Evolutionary conservation across 2,888 invertebrate species (phyloP), one percentile per base, ranked within the genome.

Genomic region (Catocala sponsa): DNA sequence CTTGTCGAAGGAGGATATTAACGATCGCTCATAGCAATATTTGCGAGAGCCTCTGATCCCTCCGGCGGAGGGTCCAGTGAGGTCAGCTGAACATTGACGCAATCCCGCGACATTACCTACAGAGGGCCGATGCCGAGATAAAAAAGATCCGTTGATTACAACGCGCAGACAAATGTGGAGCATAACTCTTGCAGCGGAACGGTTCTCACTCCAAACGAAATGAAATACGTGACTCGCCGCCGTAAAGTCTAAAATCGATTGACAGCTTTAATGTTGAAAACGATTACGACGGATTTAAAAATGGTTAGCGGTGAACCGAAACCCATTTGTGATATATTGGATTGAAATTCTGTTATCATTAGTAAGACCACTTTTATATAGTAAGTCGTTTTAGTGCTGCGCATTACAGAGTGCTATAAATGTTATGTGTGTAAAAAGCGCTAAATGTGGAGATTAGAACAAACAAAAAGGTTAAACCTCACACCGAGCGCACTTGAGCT

Each of bases 61-160:
- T 66, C 65, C 35, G 48, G 55, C 54, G 59, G 52, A 57, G 54
- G 66, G 65, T 54, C 59, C 54, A 46, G 58, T 48, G 62, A 71
- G 80, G 71, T 76, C 81, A 74, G 64, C 52, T 59, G 53, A 55
- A 63, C 62, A 61, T 47, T 65, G 68, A 67, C 69, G 74, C 65
- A 68, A 72, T 65, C 71, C 56, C 55, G 63, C 70, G 60, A 70
- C 76, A 79, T 75, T 79, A 74, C 70, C 55, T 48, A 48, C 48
- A 63, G 60, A 60, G 60, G 65, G 48, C 57, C 72, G 53, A 68
- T 77, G 77, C 72, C 69, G 77, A 80, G 81, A 82, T 82, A 83
- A 84, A 84, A 75, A 84, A 83, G 76, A 80, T 82, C 79, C 70
- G 74, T 82, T 84, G 84, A 85, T 85, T 85, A 78, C 82, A 74